Evolutionary conservation across 2,113 vertebrate genomes (phyloP), one percentile per base, ranked within the genome.

Genomic region (Physeter macrocephalus): DNA sequence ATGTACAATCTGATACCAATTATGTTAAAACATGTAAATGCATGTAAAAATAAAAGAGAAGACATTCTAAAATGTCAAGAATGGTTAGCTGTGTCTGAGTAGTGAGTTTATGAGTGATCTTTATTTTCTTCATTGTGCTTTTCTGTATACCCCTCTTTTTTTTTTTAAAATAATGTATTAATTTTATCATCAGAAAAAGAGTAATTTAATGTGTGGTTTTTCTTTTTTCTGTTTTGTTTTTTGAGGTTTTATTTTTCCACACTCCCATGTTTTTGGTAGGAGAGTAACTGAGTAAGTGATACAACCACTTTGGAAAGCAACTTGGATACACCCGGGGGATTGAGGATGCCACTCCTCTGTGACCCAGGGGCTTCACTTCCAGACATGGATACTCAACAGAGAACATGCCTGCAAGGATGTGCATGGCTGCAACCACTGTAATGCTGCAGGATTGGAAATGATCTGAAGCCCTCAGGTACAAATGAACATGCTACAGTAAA

Each of bases 1-100:
- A 94, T 69, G 80, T 71, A 84, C 11, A 92, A 18, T 84, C 90
- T 90, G 54, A 61, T 92, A 31, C 36, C 61, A 78, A 82, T 93
- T 98, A 89, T 85, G 66, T 83, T 96, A 95, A 97, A 92, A 72
- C 96, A 91, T 95, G 91, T 77, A 94, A 94, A 96, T 78, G 13
- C 2, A 95, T 69, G 81, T 87, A 78, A 93, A 71, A 62, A n/a
- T 80, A 69, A 83, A 88, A 39, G 82, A 80, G 62, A 94, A 67
- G 54, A 52, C 39, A 46, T 94, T 89, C 80, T 97, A 74, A 97
- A 95, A 91, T 94, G 57, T 94, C 86, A 95, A 43, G 66, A 62
- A 54, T 96, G 59, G 81, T 93, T 91, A 94, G 36, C 62, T 49
- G 29, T 78, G 34, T 82, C 69, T 61, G 49, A 96, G 27, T 61